A percentile compares a stretch with the other conserved stretches of the same genome.
These are phyloP conservation scores for Elysia chlorotica DNA, from an alignment of 1,140 invertebrate genomes.

Conservation along the genomic window DNA sequence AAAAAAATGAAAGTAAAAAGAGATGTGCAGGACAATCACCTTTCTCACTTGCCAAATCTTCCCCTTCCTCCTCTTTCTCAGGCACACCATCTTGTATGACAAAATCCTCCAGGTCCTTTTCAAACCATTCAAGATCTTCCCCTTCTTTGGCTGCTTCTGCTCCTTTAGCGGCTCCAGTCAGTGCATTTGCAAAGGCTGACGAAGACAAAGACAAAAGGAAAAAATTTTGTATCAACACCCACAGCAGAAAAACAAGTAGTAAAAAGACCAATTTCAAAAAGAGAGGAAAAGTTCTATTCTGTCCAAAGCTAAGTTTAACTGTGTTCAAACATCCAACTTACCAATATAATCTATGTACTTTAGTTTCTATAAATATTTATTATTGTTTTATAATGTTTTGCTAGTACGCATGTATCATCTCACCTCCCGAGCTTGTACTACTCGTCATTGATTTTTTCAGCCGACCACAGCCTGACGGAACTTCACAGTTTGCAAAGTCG, in stretches of 20 bases:
- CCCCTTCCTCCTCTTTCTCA: conserved; percentile 27
- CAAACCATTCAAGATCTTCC: conserved; percentile 66
- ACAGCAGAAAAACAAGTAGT: not conserved
- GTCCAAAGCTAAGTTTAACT: no score
- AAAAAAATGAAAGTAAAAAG: not conserved
- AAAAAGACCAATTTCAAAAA: no score
- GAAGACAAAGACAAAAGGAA: no score
- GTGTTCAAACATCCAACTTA: no score
- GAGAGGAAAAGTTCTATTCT: not conserved
- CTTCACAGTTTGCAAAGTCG: conserved; percentile 62
- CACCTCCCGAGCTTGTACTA: conserved; percentile 23
- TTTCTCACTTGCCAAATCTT: not conserved
- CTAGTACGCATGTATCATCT: not conserved
- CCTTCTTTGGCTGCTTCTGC: no score
- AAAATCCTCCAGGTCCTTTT: conserved; percentile 66
- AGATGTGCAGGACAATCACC: not conserved
- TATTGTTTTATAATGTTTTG: not conserved
- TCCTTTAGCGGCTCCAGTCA: no score
- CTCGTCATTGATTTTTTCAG: conserved; percentile 66
- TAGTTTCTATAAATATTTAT: not conserved
- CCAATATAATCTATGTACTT: no score
- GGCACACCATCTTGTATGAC: conserved; percentile 63
- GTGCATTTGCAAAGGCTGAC: no score
- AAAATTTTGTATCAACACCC: not conserved
- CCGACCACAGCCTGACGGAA: conserved; percentile 47